Conservation (phyloP, 2,888 invertebrate genomes). For the Elegia similella region DNA sequence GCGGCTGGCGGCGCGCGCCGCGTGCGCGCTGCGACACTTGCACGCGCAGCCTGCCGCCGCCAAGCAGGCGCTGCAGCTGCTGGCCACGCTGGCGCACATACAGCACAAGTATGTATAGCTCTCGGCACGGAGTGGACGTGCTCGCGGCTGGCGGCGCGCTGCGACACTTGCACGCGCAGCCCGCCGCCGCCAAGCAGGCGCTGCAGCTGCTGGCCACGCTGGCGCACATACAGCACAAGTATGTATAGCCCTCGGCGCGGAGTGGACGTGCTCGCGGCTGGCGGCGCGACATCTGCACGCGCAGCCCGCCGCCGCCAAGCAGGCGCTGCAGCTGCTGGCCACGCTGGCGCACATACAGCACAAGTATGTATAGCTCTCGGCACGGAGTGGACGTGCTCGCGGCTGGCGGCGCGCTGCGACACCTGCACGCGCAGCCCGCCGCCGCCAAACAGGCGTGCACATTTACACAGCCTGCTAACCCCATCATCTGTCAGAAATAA, state of each 20-base stretch:
- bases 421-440: too few relatives aligned
- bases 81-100: conserved; percentile 51
- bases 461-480: too few relatives aligned
- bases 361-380: too few relatives aligned
- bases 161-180: too few relatives aligned
- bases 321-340: conserved; percentile 54
- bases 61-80: conserved; percentile 49
- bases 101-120: conserved; percentile 49
- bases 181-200: too few relatives aligned
- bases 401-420: too few relatives aligned
- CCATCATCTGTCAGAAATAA: too few relatives aligned
- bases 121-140: too few relatives aligned
- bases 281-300: conserved; percentile 50
- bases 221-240: conserved; percentile 50
- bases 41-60: conserved; percentile 52
- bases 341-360: conserved; percentile 49
- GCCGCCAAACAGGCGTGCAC: too few relatives aligned
- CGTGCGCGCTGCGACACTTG: conserved; percentile 50
- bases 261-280: conserved; percentile 58
- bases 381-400: too few relatives aligned
- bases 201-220: conserved; percentile 52
- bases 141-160: too few relatives aligned
- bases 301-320: conserved; percentile 49
- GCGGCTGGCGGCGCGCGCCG: conserved; percentile 56
- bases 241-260: conserved; percentile 48